Conservation (phyloP, 2,113 vertebrate genomes). For the Alces alces region DNA sequence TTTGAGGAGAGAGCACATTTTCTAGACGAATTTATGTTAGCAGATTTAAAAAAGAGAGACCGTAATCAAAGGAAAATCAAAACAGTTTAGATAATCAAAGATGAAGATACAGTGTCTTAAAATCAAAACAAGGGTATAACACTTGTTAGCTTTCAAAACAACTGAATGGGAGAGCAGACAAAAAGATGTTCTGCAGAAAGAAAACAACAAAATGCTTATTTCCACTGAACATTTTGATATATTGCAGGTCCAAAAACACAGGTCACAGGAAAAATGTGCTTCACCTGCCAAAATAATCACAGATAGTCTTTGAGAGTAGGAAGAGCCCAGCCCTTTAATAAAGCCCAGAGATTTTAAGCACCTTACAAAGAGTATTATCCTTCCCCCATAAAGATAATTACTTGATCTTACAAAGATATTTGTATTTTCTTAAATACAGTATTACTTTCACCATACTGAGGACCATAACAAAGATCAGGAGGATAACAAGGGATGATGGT, state of each 20-base stretch:
- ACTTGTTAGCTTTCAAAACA: neutral
- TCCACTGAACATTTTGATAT: constrained; percentile 7
- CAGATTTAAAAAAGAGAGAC: neutral
- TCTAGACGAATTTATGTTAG: constrained; percentile 1
- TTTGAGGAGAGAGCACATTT: constrained; percentile 25
- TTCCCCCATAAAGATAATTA: neutral
- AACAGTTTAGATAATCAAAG: constrained; percentile 9
- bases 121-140: neutral
- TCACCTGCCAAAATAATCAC: constrained; percentile 29
- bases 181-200: neutral
- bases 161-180: neutral
- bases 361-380: neutral
- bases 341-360: neutral
- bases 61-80: constrained; percentile 35
- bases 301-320: neutral
- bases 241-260: neutral
- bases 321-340: neutral
- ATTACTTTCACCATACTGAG: neutral
- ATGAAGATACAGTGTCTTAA: neutral
- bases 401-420: neutral
- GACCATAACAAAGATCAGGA: neutral
- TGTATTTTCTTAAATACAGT: neutral
- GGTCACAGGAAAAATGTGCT: constrained; percentile 1
- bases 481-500: neutral
- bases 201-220: neutral